Evolutionary conservation across 2,888 invertebrate genomes (phyloP), one percentile per base, ranked within the genome.

Genomic region (Kryphioiulus occultus): DNA sequence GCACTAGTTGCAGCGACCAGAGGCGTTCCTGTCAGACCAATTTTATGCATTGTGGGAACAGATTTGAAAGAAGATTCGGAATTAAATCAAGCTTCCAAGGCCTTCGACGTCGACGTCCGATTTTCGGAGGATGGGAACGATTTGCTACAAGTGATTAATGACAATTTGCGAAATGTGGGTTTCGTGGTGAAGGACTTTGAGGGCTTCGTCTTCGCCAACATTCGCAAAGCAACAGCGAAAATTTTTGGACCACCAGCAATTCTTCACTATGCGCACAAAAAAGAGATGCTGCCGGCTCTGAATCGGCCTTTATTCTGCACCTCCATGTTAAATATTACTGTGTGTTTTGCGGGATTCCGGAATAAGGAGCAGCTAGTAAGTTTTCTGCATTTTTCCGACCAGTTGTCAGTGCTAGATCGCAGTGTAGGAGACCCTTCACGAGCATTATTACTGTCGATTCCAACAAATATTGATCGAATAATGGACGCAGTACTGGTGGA

Each of bases 341-440:
- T 97, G 90, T 97, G 97, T 92, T 97, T 98, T 93, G 97, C 97
- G 88, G 98, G 98, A 88, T 97, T 98, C 92, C 94, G 96, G 90
- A 95, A 95, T 92, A 96, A 96, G 92, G 96, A 96, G 92, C 96
- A 97, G 93, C 93, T 98, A 94, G 98, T 98, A 92, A 85, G 85
- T 84, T n/a, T 53, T 17, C 22, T 39, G 42, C 19, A 68, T 86
- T 85, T 5, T 78, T 87, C 7, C 9, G 39, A 9, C 9, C 39
- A 5, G 39, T 3, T 39, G 39, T 39, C 3, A 39, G 39, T 39
- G 39, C 9, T 7, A 32, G 26, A 22, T 68, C 4, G 4, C 26
- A 68, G n/a, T n/a, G n/a, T n/a, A n/a, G n/a, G n/a, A n/a, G n/a
- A n/a, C n/a, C n/a, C n/a, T n/a, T n/a, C n/a, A n/a, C n/a, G n/a